Conservation (phyloP, 2,113 vertebrate species). For the Athene noctua region DNA sequence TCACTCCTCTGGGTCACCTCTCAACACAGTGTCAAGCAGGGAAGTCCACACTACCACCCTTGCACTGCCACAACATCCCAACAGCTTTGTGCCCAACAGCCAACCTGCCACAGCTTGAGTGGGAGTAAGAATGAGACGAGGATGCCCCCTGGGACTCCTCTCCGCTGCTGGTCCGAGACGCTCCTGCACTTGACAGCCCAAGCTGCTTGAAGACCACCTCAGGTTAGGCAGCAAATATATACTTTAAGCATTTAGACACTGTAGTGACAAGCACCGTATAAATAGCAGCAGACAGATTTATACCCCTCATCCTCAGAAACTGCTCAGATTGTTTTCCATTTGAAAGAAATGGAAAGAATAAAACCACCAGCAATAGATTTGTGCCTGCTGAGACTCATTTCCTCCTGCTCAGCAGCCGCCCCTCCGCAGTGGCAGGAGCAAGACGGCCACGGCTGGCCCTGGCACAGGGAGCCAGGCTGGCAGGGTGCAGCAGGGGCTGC, state of each 20-base stretch:
- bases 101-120: not conserved
- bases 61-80: not conserved
- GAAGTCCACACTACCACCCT: not conserved
- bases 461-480: not conserved
- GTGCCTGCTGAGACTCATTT: slow-evolving; percentile 51
- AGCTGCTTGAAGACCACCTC: not conserved
- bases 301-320: not conserved
- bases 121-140: not conserved
- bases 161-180: not conserved
- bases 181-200: not conserved
- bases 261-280: not conserved
- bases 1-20: not conserved
- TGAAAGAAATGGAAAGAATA: slow-evolving; percentile 33
- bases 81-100: not conserved
- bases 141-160: not conserved
- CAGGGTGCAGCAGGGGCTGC: not conserved
- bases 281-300: slow-evolving; percentile 52
- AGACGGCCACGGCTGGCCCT: not conserved
- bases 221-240: not conserved
- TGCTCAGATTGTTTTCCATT: slow-evolving; percentile 12
- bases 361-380: slow-evolving; percentile 3
- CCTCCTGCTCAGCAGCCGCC: slow-evolving; percentile 1
- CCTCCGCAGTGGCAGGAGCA: not conserved
- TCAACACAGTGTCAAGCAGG: not conserved
- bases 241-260: not conserved